These are phyloP conservation scores for Laticauda colubrina DNA, from an alignment of 2,113 vertebrate species.

Conservation along the genomic window DNA sequence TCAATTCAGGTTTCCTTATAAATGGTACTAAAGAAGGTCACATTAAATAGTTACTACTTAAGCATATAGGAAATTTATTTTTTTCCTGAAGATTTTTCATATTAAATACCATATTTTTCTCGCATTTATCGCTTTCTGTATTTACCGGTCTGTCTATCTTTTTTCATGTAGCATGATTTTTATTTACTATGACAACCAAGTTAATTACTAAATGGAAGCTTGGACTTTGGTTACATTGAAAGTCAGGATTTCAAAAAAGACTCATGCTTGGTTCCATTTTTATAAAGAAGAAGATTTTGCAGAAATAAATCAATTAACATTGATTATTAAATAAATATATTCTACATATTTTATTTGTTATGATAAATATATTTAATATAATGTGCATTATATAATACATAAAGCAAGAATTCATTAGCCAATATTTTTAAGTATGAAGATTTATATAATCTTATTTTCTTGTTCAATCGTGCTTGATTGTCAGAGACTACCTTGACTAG, in stretches of 20 bases:
- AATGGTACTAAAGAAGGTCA: conserved; percentile 24
- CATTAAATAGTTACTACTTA: conserved; percentile 55
- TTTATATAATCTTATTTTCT: background rate
- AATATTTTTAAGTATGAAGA: background rate
- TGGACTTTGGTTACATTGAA: conserved; percentile 39
- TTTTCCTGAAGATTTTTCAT: conserved; percentile 40
- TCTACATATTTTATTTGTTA: conserved; percentile 6
- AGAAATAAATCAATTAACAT: background rate
- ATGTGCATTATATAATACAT: background rate
- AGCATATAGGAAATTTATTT: background rate
- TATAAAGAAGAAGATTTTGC: conserved; percentile 25
- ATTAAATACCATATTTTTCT: conserved; percentile 59
- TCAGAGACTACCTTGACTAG: background rate
- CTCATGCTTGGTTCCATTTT: conserved; percentile 19
- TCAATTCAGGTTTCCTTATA: conserved; percentile 1
- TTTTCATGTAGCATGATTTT: conserved; percentile 52
- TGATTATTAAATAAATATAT: conserved; percentile 16
- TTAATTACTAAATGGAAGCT: conserved; percentile 42
- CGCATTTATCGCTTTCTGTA: conserved; percentile 52
- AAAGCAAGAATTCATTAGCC: background rate
- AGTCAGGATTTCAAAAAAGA: conserved; percentile 23
- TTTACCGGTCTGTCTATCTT: conserved; percentile 57
- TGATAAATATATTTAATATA: background rate
- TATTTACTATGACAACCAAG: conserved; percentile 52
- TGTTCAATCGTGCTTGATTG: background rate